Base-by-base conservation (phyloP, 2,888 invertebrate genomes). In the Panorpa germanica region DNA sequence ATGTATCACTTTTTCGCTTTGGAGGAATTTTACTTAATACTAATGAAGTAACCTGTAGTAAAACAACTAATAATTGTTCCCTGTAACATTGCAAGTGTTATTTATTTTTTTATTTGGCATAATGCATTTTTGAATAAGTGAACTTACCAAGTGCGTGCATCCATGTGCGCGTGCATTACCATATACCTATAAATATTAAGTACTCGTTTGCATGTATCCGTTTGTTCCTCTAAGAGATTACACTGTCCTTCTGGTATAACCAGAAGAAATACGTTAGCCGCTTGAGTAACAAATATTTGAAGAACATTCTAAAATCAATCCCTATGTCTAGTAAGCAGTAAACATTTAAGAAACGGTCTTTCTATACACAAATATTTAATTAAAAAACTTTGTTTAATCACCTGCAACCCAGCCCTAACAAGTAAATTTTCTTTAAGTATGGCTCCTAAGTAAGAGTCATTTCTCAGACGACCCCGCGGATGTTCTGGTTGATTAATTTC, bases 141-240 rank as follows among this genome's bases (percentile, higher is more conserved):
- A 16, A 40, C 50, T 59, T 54, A 83, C 93, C 93, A 95, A 9
- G 93, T 90, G 45, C 68, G 68, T 39, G 76, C 76, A 47, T 91
- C 86, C 77, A 95, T 81, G 41, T 77, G 70, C 2, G 86, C 82
- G 47, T 91, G 88, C 90, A 93, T 93, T 19, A 95, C 93, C 72
- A 93, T 86, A 47, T 83, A 88, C 39, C 93, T 65, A 59, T 93
- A 95, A 41, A 93, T 90, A 52, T 91, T 95, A 34, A 95, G 63
- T 36, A 95, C 90, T 39, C 90, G 68, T 55, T 93, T 93, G 58
- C 93, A 93, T 33, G 90, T 78, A 53, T 95, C 93, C 1, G 91
- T 91, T 55, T 90, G 90, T 49, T 90, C 88, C 46, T 88, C 86
- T 19, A 86, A 52, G 34, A 83, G 61, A 29, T 72, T 66, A n/a